Conservation (phyloP, 2,113 vertebrate species). For the Pteruthius melanotis region DNA sequence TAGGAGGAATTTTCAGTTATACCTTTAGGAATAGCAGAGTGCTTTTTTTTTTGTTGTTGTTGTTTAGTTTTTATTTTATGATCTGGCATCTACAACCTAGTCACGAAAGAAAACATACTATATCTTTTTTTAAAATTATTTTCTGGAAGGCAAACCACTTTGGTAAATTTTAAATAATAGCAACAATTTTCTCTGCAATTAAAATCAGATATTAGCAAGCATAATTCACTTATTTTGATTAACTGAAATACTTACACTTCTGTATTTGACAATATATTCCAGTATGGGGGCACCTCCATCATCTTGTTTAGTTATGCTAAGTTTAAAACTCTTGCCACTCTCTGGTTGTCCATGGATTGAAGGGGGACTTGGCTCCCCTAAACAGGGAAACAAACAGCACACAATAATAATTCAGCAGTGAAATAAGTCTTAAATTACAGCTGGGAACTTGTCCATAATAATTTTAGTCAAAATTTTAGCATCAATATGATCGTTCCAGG, state of each 20-base stretch:
- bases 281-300: constrained; percentile 96
- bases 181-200: background rate
- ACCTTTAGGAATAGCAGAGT: background rate
- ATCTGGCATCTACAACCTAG: background rate
- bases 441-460: background rate
- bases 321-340: constrained; percentile 90
- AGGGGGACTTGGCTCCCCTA: constrained; percentile 95
- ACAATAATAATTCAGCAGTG: background rate
- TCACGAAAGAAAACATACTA: background rate
- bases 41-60: background rate
- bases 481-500: background rate
- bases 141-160: background rate
- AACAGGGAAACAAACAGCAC: background rate
- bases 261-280: constrained; percentile 96
- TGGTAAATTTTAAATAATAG: background rate
- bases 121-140: background rate
- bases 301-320: constrained; percentile 94
- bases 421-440: background rate
- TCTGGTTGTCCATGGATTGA: constrained; percentile 92
- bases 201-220: background rate
- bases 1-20: background rate
- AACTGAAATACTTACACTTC: constrained; percentile 83
- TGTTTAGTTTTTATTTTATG: background rate
- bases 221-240: background rate
- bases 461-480: background rate